These are phyloP conservation scores for Colletes latitarsis DNA, from an alignment of 1,140 invertebrate genomes.

Conservation along the genomic window DNA sequence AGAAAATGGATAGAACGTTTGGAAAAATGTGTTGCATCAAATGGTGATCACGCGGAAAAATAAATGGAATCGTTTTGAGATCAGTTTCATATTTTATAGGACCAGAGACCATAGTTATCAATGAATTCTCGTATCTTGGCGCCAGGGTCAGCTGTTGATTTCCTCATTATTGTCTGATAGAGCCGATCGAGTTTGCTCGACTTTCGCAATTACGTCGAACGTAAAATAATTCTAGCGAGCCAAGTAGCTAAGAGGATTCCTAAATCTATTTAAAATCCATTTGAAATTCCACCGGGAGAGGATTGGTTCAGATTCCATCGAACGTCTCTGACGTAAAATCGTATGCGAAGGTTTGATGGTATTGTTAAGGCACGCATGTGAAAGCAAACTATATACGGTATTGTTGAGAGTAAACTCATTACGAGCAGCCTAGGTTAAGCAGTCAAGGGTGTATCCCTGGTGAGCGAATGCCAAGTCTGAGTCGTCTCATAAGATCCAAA, in stretches of 20 bases:
- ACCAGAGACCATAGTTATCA: no score
- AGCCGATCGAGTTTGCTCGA: no score
- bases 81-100: no score
- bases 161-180: no score
- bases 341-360: neutral
- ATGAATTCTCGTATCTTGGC: no score
- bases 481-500: neutral
- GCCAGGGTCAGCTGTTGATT: no score
- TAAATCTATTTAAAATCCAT: neutral
- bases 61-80: no score
- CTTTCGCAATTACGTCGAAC: neutral
- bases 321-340: neutral
- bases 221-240: neutral
- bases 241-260: neutral
- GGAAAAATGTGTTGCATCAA: no score
- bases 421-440: neutral
- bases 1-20: no score
- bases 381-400: neutral
- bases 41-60: no score
- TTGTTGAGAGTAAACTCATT: constrained; percentile 8
- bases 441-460: neutral
- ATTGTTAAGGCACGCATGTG: neutral
- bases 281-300: neutral
- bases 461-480: neutral
- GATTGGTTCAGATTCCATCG: neutral